phyloP scores from a whole-genome alignment of 2,797 vertebrate genomes.

The Alectoris magna region DNA sequence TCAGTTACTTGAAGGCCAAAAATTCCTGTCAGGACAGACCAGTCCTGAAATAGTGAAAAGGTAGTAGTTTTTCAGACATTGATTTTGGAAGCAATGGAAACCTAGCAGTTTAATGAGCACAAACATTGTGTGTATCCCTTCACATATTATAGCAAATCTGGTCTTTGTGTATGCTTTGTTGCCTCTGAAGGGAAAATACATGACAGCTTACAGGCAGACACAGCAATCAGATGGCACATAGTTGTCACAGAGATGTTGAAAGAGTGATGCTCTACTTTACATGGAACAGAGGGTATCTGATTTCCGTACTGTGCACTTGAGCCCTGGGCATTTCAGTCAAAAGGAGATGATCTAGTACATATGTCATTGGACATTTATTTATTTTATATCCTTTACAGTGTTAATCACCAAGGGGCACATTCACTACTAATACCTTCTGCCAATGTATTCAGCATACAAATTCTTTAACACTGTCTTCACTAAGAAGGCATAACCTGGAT shows the following conservation, averaged over 20 bases:
- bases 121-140: not conserved
- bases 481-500: not conserved
- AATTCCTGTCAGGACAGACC: not conserved
- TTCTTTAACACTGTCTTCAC: not conserved
- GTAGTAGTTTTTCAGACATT: not conserved
- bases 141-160: conserved; percentile 33
- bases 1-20: not conserved
- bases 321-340: not conserved
- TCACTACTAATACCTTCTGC: not conserved
- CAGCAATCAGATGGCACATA: conserved; percentile 37
- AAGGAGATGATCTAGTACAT: not conserved
- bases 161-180: conserved; percentile 19
- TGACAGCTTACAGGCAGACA: conserved; percentile 43
- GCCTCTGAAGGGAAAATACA: conserved; percentile 44
- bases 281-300: conserved; percentile 42
- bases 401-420: not conserved
- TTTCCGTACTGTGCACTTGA: conserved; percentile 49
- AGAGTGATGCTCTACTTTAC: conserved; percentile 27
- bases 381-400: not conserved
- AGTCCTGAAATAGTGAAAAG: conserved; percentile 35
- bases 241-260: conserved; percentile 59
- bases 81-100: conserved; percentile 44
- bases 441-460: not conserved
- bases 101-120: conserved; percentile 27
- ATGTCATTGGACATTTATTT: not conserved